phyloP scores from a whole-genome alignment of 2,113 vertebrate species.

The Syngnathus floridae region DNA sequence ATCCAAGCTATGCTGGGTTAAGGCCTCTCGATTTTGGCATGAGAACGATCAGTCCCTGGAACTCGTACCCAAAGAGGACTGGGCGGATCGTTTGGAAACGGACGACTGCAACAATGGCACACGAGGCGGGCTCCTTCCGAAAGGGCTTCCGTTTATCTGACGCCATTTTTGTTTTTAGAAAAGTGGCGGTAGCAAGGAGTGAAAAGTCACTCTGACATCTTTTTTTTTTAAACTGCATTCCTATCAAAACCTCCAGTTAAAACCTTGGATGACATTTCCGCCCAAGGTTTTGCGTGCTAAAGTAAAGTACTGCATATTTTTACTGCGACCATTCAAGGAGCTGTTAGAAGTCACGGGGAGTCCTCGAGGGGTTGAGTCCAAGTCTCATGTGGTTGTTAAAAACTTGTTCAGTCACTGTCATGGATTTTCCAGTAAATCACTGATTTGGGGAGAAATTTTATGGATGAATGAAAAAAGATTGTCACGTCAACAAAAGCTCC shows the following conservation, averaged over 20 bases:
- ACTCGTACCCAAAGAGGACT: neutral
- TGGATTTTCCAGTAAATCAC: conserved; percentile 6
- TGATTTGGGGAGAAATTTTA: conserved; percentile 9
- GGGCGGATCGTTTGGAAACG: conserved; percentile 21
- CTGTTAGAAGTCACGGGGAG: neutral
- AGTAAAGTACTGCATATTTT: conserved; percentile 65
- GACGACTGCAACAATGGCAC: conserved; percentile 41
- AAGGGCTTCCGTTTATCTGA: conserved; percentile 36
- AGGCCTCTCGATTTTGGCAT: conserved; percentile 80
- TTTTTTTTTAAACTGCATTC: conserved; percentile 53
- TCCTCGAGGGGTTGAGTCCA: neutral
- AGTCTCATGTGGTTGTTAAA: neutral
- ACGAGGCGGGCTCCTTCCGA: conserved; percentile 32
- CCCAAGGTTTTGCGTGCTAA: conserved; percentile 31
- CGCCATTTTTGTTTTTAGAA: neutral
- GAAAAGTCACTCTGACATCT: conserved; percentile 55
- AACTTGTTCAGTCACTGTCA: neutral
- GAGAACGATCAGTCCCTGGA: conserved; percentile 70
- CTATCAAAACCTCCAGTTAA: conserved; percentile 28
- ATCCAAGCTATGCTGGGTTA: conserved; percentile 76
- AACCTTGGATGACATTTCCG: neutral
- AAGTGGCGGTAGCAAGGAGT: conserved; percentile 32
- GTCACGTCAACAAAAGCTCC: conserved; percentile 53
- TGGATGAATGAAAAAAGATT: conserved; percentile 39
- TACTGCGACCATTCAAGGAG: conserved; percentile 38